Evolutionary conservation across 2,113 vertebrate species (phyloP).

Genomic region (Heloderma charlesbogerti): DNA sequence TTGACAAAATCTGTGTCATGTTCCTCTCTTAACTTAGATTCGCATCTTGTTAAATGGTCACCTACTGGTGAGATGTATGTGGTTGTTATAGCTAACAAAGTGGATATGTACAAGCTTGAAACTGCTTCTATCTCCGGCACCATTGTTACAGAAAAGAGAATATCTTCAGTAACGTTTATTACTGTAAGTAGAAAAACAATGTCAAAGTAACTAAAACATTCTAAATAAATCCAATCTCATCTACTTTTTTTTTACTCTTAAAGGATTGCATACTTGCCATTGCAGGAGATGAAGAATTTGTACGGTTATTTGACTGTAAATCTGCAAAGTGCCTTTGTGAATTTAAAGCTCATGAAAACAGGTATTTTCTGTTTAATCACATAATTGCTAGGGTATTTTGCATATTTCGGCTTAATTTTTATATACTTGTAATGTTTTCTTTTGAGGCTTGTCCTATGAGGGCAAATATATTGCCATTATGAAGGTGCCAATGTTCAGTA

Average conservation of each 20-base stretch:
- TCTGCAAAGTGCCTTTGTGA: slow-evolving; percentile 85
- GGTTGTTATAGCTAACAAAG: slow-evolving; percentile 81
- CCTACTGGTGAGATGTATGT: slow-evolving; percentile 88
- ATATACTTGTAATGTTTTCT: neutral
- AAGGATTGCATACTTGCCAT: slow-evolving; percentile 89
- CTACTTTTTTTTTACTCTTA: slow-evolving; percentile 31
- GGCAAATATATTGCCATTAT: neutral
- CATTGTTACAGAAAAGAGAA: slow-evolving; percentile 84
- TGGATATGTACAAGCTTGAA: slow-evolving; percentile 87
- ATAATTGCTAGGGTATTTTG: neutral
- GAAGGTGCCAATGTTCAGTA: neutral
- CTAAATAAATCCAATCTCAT: neutral
- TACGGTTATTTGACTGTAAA: slow-evolving; percentile 85
- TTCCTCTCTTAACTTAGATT: slow-evolving; percentile 75
- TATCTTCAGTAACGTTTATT: slow-evolving; percentile 90
- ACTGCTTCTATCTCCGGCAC: slow-evolving; percentile 87
- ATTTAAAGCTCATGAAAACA: slow-evolving; percentile 95
- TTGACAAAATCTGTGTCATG: neutral
- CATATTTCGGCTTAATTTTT: neutral
- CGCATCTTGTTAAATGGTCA: slow-evolving; percentile 94
- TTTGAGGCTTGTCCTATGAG: neutral
- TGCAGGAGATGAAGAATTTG: slow-evolving; percentile 88
- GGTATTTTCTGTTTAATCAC: slow-evolving; percentile 74
- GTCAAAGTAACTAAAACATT: neutral
- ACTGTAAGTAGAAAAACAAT: slow-evolving; percentile 81